phyloP scores from a whole-genome alignment of 2,797 vertebrate genomes.

The Sebastes miniatus region DNA sequence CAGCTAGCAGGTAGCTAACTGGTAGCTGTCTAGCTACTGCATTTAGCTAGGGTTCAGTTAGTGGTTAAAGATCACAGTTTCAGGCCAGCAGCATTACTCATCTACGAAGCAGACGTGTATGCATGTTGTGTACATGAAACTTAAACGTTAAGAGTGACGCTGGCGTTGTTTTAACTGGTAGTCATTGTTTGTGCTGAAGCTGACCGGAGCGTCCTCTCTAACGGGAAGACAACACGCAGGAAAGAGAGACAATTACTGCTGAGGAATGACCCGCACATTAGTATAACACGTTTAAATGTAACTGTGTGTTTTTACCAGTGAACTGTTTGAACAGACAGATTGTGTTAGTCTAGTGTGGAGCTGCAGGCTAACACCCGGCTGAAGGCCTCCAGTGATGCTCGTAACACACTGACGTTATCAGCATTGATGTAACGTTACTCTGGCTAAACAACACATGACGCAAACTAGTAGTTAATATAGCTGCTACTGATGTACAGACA shows the following conservation, averaged over 20 bases:
- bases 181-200: neutral
- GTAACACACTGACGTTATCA: neutral
- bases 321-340: neutral
- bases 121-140: neutral
- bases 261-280: rapidly evolving
- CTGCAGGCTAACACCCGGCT: neutral
- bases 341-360: neutral
- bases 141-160: too few relatives aligned
- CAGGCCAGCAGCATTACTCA: neutral
- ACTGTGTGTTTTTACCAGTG: neutral
- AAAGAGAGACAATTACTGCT: neutral
- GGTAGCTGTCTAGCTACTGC: neutral
- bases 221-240: neutral
- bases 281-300: rapidly evolving
- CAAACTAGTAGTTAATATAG: rapidly evolving
- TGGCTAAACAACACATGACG: neutral
- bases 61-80: neutral
- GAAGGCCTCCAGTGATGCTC: constrained; percentile 30
- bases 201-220: neutral
- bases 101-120: neutral
- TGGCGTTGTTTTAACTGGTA: neutral
- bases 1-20: too few relatives aligned
- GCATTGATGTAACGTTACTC: neutral
- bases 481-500: too few relatives aligned
- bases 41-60: neutral